Percentiles rank a stretch among this genome's conserved stretches.
Conservation (phyloP, 2,888 invertebrate species). For the Cephus pygmeus region DNA sequence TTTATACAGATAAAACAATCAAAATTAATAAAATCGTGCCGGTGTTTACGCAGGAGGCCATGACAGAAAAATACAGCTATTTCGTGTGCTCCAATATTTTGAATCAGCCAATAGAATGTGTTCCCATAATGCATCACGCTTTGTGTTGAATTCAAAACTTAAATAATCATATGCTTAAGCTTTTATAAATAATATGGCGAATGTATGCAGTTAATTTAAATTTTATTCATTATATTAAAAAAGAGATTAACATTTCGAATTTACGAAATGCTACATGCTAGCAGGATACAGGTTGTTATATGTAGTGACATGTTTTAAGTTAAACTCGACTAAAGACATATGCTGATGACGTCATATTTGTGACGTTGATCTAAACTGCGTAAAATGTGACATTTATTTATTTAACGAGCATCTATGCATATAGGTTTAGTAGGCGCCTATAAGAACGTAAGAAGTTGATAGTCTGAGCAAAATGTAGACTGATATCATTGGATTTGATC, state of each 20-base stretch:
- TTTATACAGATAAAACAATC: neutral
- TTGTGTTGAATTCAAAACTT: neutral
- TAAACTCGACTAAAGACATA: neutral
- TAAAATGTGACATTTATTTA: neutral
- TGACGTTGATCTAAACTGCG: neutral
- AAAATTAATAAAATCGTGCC: neutral
- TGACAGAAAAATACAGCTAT: neutral
- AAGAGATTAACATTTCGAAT: neutral
- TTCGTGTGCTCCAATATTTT: neutral
- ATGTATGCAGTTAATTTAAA: neutral
- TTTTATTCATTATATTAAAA: neutral
- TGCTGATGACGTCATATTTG: neutral
- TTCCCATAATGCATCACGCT: neutral
- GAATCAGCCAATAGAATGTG: neutral
- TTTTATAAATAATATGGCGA: neutral
- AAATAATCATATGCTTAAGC: neutral
- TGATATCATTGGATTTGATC: neutral
- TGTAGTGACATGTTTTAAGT: neutral
- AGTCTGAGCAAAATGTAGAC: neutral
- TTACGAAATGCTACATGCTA: neutral
- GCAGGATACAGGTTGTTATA: neutral
- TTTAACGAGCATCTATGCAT: neutral
- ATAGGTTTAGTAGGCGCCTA: neutral
- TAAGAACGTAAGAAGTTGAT: neutral
- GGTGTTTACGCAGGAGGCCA: neutral